Evolutionary conservation across 2,888 invertebrate species (phyloP), one percentile per base, ranked within the genome.

Genomic region (Phalera bucephala): DNA sequence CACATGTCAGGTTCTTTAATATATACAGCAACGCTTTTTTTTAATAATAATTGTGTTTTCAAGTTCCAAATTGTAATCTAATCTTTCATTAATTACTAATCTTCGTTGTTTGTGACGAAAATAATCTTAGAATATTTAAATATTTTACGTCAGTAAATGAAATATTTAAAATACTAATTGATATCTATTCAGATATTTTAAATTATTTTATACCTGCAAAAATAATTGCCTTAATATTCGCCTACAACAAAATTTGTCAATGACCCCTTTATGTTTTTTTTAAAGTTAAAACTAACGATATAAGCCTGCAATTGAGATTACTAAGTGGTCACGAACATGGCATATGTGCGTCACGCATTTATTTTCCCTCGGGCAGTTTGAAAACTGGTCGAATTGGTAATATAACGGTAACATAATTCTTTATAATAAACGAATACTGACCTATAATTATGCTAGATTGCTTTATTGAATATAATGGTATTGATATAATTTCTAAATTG

Each of bases 241-340:
- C 27, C 36, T 33, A 31, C 34, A 23, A 36, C 15, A 8, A 27
- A 12, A 32, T 32, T 32, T 37, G 27, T 36, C 53, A 52, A 50
- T 60, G 56, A 60, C 58, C 56, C 8, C 37, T 47, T 52, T 36
- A 11, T 48, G 36, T 53, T 65, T 61, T 57, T 61, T 58, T 43
- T 46, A 59, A 52, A 52, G 59, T 64, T 63, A 55, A 66, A 67
- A 59, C 66, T 68, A 67, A 61, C 52, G 40, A 58, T 61, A 52
- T 25, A 39, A 62, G 62, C 68, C 63, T 66, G 59, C 65, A 70
- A 64, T 72, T 55, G 64, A 52, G 59, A 62, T 44, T 45, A 51
- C 50, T 40, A 60, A 73, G 68, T 67, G 70, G 70, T 73, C 79
- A 79, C 78, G 79, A 77, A 58, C 59, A 56, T 45, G 53, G 63